Conservation (phyloP, 2,888 invertebrate species). For the Brachycybe producta region DNA sequence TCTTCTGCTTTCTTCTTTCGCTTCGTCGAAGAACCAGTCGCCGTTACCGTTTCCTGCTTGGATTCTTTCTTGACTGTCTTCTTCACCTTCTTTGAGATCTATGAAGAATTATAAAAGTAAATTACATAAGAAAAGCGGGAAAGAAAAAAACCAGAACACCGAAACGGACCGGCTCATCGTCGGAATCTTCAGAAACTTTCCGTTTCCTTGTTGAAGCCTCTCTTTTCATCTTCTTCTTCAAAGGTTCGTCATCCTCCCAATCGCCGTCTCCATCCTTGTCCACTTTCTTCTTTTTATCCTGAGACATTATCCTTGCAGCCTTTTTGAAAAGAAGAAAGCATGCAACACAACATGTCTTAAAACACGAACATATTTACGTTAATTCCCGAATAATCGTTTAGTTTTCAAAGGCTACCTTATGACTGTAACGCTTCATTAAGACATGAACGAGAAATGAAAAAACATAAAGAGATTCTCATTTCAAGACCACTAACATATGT, state of each 20-base stretch:
- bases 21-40: not conserved
- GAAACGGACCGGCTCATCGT: constrained; percentile 18
- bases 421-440: too few species aligned
- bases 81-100: constrained; percentile 8
- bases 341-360: too few species aligned
- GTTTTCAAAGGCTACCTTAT: too few species aligned
- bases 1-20: constrained; percentile 66
- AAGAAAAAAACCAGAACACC: too few species aligned
- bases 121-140: too few species aligned
- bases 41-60: not conserved
- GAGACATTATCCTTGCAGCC: not conserved
- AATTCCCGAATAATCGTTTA: too few species aligned
- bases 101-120: constrained; percentile 7
- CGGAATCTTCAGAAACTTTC: not conserved
- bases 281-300: not conserved
- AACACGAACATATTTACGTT: too few species aligned
- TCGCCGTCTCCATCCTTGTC: constrained; percentile 13
- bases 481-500: not conserved
- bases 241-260: constrained; percentile 42
- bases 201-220: constrained; percentile 33
- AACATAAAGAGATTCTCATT: too few species aligned
- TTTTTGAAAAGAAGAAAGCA: not conserved
- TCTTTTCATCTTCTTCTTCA: constrained; percentile 38
- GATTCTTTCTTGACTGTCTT: not conserved
- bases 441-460: too few species aligned